Evolutionary conservation across 1,140 invertebrate genomes (phyloP), one percentile per base, ranked within the genome.

Genomic region (Chrysopa pallens): DNA sequence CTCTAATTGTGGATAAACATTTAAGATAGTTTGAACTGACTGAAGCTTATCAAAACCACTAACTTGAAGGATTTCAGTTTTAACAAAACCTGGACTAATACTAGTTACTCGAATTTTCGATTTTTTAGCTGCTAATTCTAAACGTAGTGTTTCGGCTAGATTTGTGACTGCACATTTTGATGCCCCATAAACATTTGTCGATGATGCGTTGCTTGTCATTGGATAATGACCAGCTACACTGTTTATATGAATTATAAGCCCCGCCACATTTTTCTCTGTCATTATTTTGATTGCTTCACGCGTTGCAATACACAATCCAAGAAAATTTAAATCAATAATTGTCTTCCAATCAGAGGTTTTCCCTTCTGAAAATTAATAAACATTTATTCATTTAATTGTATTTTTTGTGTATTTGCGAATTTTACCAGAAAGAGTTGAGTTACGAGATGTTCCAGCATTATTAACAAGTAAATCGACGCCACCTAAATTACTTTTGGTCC

Each of bases 291-390:
- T 57, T 6, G 70, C 65, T 48, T 76, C 71, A 28, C 72, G 65
- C 0, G 77, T 74, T 45, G 79, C 80, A 42, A 74, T 65, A n/a
- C 69, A 63, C 0, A 83, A 53, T 0, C 65, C 82, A 39, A 81
- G 57, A 0, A 84, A 65, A 53, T 88, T 88, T 0, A 76, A 70
- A 27, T 84, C 67, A 46, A 79, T 44, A 33, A 75, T 69, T 6
- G 61, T 50, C 42, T 61, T 53, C 58, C 68, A 67, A 43, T 59
- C 52, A 46, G 66, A 47, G 48, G 55, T 54, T 15, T 52, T 39
- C 13, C 56, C 61, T 29, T 41, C 40, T 41, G 8, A 4, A 31
- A 31, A 6, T 12, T 33, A 4, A 33, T 33, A 33, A 33, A 33
- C 6, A 33, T 33, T 11, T 33, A 4, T 33, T 4, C 6, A 33